phyloP scores from a whole-genome alignment of 2,797 vertebrate species.

The Trichosurus vulpecula region DNA sequence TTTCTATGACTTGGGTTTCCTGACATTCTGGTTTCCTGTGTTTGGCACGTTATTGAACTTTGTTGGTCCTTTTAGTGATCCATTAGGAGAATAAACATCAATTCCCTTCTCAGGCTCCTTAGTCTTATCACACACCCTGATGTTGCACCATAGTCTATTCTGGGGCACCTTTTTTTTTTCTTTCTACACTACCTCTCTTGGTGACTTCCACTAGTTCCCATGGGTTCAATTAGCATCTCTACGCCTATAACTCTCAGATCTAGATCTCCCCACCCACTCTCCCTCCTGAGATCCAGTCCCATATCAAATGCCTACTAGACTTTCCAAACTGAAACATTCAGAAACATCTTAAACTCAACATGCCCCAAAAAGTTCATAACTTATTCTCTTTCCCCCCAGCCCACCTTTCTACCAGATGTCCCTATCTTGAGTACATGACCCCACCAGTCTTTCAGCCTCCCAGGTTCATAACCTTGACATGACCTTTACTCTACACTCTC shows the following conservation, averaged over 20 bases:
- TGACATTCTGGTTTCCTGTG: not conserved
- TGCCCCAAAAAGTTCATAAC: not conserved
- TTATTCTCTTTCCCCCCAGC: not conserved
- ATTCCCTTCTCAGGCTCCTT: too few species aligned
- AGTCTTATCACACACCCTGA: not conserved
- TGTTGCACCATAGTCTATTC: not conserved
- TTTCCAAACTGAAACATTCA: not conserved
- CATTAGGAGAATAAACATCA: not conserved
- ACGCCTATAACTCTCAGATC: too few species aligned
- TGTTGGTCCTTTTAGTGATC: not conserved
- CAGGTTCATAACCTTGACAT: not conserved
- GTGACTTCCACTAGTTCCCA: not conserved
- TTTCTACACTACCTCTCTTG: not conserved
- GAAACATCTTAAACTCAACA: not conserved
- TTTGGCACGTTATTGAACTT: not conserved
- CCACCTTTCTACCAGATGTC: not conserved
- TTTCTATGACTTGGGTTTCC: too few species aligned
- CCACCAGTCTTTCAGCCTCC: not conserved
- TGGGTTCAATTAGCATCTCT: not conserved
- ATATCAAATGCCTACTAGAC: not conserved
- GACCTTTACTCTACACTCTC: not conserved
- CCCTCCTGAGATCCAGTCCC: not conserved
- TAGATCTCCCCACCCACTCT: not conserved
- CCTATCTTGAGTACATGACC: not conserved
- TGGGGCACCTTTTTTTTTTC: not conserved